Evolutionary conservation across 2,888 invertebrate genomes (phyloP), one percentile per base, ranked within the genome.

Genomic region (Caradrina kadenii): DNA sequence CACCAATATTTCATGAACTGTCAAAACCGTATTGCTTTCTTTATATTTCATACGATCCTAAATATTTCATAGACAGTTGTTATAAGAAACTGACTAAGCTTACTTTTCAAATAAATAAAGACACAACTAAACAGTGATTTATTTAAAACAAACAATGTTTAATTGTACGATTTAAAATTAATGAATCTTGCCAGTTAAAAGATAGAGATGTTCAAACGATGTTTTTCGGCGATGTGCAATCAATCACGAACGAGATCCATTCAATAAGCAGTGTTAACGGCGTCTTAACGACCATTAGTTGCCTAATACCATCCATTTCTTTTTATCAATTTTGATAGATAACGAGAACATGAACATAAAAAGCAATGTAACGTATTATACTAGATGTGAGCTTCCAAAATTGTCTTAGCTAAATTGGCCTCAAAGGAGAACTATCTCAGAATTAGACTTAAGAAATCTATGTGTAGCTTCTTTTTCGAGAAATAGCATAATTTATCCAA

Each of bases 211-310:
- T 63, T 59, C 15, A 22, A 42, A 31, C 4, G 22, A 39, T 8
- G 63, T 63, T 60, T 83, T 79, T 63, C 69, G 63, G 19, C 35
- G 50, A 69, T 45, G 31, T 58, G 70, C 69, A 69, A 82, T 82
- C 77, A 84, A 82, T 82, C 85, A 80, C 56, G 70, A 50, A 45
- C 55, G 17, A 11, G 19, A 55, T 56, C 59, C 76, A 73, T 82
- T 74, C 83, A 82, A 74, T 82, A 67, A 80, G 61, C 61, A 22
- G 58, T 68, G 72, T 67, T 69, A 77, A 64, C 62, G 69, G 61
- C 60, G 42, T 63, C 80, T 73, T 70, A 71, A 73, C 77, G 76
- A 80, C 70, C 82, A 82, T 82, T 84, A 82, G 63, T 49, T 8
- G 17, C 22, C 39, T 76, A 63, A 78, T 72, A 68, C 65, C 56